Evolutionary conservation across 2,888 invertebrate species (phyloP).

Genomic region (Dinocampus coccinellae): DNA sequence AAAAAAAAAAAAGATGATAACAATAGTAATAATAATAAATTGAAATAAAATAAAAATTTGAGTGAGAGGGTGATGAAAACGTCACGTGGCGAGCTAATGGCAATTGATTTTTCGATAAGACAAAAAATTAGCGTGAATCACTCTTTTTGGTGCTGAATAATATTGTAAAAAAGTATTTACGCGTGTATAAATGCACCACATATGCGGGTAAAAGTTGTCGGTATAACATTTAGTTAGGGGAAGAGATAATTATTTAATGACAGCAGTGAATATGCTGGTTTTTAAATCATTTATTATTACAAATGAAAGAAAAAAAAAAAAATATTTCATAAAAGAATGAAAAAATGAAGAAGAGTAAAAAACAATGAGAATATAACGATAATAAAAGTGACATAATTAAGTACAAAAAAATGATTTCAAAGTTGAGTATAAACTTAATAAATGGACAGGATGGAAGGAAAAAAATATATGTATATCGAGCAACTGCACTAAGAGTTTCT

Average conservation of each 20-base stretch:
- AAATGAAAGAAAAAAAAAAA: neutral
- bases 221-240: constrained; percentile 39
- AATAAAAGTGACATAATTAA: too few relatives aligned
- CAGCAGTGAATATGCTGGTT: constrained; percentile 37
- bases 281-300: constrained; percentile 14
- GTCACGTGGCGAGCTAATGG: constrained; percentile 44
- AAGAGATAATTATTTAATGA: constrained; percentile 49
- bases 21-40: too few relatives aligned
- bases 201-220: constrained; percentile 36
- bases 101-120: constrained; percentile 59
- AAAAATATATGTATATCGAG: neutral
- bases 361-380: too few relatives aligned
- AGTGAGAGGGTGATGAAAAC: constrained; percentile 44
- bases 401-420: neutral
- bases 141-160: constrained; percentile 36
- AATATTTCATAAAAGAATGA: neutral
- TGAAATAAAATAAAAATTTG: too few relatives aligned
- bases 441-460: neutral
- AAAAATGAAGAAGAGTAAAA: neutral
- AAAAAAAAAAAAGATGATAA: neutral
- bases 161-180: constrained; percentile 26
- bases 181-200: neutral
- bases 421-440: neutral
- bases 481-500: neutral
- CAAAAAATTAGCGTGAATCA: constrained; percentile 54